Conservation (phyloP, 2,113 vertebrate genomes). For the Ursus arctos region DNA sequence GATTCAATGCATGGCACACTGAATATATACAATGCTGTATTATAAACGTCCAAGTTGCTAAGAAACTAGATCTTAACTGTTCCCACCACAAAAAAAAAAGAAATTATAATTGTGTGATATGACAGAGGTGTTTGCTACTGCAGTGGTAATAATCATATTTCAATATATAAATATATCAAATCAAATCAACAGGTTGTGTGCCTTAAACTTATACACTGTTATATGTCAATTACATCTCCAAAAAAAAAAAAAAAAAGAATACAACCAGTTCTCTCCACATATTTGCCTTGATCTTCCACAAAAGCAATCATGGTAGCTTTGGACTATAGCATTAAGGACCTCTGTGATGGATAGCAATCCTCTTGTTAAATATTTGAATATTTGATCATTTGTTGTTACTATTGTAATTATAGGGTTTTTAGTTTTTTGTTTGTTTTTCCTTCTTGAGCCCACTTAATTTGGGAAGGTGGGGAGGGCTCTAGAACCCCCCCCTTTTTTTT, state of each 20-base stretch:
- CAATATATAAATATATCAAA: background rate
- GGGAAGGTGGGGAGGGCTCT: background rate
- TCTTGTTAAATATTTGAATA: background rate
- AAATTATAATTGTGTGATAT: background rate
- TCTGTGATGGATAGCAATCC: background rate
- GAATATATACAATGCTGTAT: background rate
- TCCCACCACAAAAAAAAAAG: background rate
- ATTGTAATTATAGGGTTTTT: background rate
- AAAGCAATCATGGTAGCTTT: background rate
- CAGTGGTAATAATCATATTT: background rate
- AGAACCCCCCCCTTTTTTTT: background rate
- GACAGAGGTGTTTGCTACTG: background rate
- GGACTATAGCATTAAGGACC: background rate
- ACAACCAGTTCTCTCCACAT: background rate
- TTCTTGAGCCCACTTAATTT: background rate
- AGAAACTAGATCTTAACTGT: background rate
- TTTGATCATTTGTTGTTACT: background rate
- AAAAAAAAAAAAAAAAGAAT: background rate
- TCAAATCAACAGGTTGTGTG: background rate
- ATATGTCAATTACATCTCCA: background rate
- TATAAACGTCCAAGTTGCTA: background rate
- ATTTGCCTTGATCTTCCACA: background rate
- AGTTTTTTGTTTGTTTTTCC: background rate
- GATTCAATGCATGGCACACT: background rate
- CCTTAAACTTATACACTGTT: background rate